A percentile compares a stretch with the other conserved stretches of the same genome.
These are phyloP conservation scores for Phyllotis vaccarum DNA, from an alignment of 2,797 vertebrate species.

Conservation along the genomic window DNA sequence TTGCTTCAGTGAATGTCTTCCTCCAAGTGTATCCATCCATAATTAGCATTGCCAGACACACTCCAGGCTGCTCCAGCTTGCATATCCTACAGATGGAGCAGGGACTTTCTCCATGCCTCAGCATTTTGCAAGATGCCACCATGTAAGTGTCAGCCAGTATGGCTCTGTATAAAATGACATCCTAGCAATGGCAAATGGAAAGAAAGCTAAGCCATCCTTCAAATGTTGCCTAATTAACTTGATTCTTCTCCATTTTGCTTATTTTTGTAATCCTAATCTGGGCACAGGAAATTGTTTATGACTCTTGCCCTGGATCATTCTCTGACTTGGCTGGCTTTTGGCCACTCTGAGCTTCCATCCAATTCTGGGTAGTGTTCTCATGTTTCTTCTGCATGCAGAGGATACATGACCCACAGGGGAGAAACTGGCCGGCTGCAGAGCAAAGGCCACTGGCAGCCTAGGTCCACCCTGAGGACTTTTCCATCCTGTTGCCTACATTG, in stretches of 20 bases:
- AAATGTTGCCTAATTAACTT: accelerated
- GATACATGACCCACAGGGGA: accelerated
- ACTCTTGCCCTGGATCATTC: not conserved
- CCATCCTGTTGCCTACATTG: not conserved
- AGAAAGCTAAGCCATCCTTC: not conserved
- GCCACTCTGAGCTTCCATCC: not conserved
- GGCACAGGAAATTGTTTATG: not conserved
- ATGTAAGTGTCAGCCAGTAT: accelerated
- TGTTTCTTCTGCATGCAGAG: accelerated
- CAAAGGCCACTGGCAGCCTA: not conserved
- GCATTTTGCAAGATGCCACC: not conserved
- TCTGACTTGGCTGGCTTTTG: not conserved
- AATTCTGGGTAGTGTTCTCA: accelerated
- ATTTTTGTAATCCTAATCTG: not conserved
- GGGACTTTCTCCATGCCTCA: not conserved
- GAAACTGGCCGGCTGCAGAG: not conserved
- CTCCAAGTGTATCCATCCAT: constrained; percentile 54
- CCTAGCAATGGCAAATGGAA: not conserved
- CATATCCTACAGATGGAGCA: not conserved
- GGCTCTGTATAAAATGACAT: not conserved
- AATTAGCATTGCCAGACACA: constrained; percentile 47
- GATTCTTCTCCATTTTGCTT: not conserved
- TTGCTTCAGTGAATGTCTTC: constrained; percentile 55
- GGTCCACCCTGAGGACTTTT: accelerated
- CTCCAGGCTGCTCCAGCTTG: not conserved